Evolutionary conservation across 2,888 invertebrate genomes (phyloP), one percentile per base, ranked within the genome.

Genomic region (Leptopilina drosophilae): DNA sequence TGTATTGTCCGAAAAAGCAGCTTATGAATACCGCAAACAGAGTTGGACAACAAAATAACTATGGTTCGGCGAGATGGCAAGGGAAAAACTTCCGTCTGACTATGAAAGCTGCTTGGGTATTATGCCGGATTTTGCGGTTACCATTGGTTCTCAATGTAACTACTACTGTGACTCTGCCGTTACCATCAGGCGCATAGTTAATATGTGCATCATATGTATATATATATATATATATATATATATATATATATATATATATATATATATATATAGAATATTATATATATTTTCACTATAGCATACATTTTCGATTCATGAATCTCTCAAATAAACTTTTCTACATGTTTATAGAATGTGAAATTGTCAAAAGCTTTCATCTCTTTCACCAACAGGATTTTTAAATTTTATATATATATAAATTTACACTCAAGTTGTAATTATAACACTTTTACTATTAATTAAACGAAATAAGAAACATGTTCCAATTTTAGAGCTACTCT

Each of bases 1-100:
- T 56, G 73, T 15, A 73, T 73, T 73, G 56, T 73, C 33, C 40
- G 56, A 73, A 73, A 73, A 73, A 56, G 73, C 73, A 73, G 73
- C 73, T 73, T 73, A 73, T 73, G 73, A 73, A 73, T 73, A 59
- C 73, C 73, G 56, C 73, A 33, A 73, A 73, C 73, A 73, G 73
- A 53, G 33, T 56, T 56, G 56, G 56, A 73, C 53, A 73, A 73
- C 56, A 59, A 73, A 73, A 73, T 73, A 33, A 73, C 69, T 33
- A 40, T 11, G 33, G 56, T 73, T 59, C 12, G n/a, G n/a, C 9
- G 40, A 56, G 56, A 49, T 73, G 73, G 73, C 26, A n/a, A 33
- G 73, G 56, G 73, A 40, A 73, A 73, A 73, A 73, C 56, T 73
- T 53, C 5, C 33, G 15, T 73, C 73, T 73, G 73, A 59, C 73